These are phyloP conservation scores for Monochamus saltuarius DNA, from an alignment of 1,140 invertebrate species.

Conservation along the genomic window DNA sequence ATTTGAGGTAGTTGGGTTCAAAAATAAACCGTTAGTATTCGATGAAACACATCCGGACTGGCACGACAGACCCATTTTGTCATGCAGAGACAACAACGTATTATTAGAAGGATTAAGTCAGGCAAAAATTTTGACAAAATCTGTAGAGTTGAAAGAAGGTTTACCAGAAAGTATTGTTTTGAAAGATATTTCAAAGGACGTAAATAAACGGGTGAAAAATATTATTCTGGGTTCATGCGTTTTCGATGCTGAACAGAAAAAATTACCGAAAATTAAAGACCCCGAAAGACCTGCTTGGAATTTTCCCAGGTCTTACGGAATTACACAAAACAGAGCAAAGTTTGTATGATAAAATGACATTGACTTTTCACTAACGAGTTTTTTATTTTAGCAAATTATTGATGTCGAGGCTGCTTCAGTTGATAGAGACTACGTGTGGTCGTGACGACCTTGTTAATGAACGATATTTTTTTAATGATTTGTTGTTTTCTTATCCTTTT, in stretches of 20 bases:
- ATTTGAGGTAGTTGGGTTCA: slow-evolving; percentile 54
- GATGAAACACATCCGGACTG: slow-evolving; percentile 65
- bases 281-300: slow-evolving; percentile 67
- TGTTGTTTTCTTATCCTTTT: slow-evolving; percentile 57
- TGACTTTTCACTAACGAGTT: background rate
- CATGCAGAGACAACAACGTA: slow-evolving; percentile 63
- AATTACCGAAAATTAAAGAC: slow-evolving; percentile 72
- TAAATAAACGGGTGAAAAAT: slow-evolving; percentile 60
- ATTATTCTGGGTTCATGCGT: slow-evolving; percentile 70
- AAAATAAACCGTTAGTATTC: slow-evolving; percentile 45
- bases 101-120: slow-evolving; percentile 71
- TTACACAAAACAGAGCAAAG: slow-evolving; percentile 69
- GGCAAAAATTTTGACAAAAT: slow-evolving; percentile 74
- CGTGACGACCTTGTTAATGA: slow-evolving; percentile 53
- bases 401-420: slow-evolving; percentile 67
- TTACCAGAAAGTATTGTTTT: slow-evolving; percentile 61
- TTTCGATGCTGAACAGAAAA: slow-evolving; percentile 76
- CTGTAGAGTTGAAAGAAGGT: slow-evolving; percentile 62
- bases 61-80: slow-evolving; percentile 61
- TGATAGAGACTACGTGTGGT: slow-evolving; percentile 66
- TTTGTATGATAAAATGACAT: slow-evolving; percentile 53
- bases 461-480: slow-evolving; percentile 61
- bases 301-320: slow-evolving; percentile 71
- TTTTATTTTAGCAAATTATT: slow-evolving; percentile 64
- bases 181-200: slow-evolving; percentile 50